Percentiles rank a stretch among this genome's conserved stretches.
phyloP scores from a whole-genome alignment of 2,113 vertebrate genomes.

The Corythornis vintsioides region DNA sequence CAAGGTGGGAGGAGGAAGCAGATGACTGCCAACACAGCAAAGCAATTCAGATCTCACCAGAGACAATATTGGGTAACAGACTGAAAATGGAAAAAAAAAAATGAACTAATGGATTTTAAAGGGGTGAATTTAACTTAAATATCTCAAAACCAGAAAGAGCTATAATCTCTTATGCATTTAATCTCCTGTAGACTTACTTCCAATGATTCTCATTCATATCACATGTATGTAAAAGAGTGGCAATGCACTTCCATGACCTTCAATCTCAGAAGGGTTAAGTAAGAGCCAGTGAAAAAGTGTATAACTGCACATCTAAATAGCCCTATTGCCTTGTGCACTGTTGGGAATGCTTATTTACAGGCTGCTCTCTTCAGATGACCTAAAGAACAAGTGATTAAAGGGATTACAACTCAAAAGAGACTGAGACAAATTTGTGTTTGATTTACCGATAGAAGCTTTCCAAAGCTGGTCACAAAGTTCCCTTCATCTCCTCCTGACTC shows the following conservation, averaged over 20 bases:
- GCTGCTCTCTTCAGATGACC: background rate
- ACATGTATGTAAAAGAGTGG: background rate
- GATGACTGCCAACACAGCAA: background rate
- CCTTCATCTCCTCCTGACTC: background rate
- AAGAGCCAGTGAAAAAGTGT: background rate
- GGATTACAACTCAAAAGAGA: background rate
- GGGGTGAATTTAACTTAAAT: background rate
- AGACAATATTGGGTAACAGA: background rate
- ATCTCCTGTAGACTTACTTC: background rate
- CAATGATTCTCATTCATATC: background rate
- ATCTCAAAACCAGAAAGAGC: background rate
- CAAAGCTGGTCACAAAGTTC: background rate
- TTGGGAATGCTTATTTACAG: background rate
- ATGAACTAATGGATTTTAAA: background rate
- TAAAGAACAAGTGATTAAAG: background rate
- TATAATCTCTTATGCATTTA: background rate
- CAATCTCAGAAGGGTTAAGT: background rate
- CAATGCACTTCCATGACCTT: background rate
- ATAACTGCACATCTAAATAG: background rate
- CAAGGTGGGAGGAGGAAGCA: background rate
- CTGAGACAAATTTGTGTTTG: background rate
- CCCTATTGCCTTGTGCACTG: background rate
- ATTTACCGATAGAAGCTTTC: slow-evolving; percentile 5
- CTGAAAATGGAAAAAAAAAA: background rate
- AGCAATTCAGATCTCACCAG: background rate